Percentiles rank a stretch among this genome's conserved stretches.
These are phyloP conservation scores for Acanthosepion lycidas DNA, from an alignment of 2,888 invertebrate species.

Conservation along the genomic window DNA sequence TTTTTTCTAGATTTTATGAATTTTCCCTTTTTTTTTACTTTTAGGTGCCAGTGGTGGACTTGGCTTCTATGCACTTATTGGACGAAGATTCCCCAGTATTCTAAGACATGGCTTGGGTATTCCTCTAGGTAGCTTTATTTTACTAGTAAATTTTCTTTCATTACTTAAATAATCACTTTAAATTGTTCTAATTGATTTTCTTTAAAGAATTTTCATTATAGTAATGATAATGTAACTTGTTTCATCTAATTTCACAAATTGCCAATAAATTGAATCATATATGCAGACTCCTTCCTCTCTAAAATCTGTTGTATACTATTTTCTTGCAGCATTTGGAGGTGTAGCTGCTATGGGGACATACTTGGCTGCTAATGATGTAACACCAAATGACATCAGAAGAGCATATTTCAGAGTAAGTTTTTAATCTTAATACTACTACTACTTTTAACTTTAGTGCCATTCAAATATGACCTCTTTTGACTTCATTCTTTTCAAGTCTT, in stretches of 20 bases:
- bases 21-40: not conserved
- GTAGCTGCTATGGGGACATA: conserved; percentile 38
- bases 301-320: not conserved
- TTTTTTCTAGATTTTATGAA: not conserved
- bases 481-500: too few relatives aligned
- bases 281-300: not conserved
- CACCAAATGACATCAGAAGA: conserved; percentile 35
- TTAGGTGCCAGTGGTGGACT: conserved; percentile 46
- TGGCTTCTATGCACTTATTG: conserved; percentile 39
- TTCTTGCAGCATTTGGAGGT: conserved; percentile 36
- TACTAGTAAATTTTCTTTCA: not conserved
- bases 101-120: conserved; percentile 41
- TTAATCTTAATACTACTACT: not conserved
- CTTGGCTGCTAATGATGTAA: conserved; percentile 33
- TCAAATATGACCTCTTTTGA: too few relatives aligned
- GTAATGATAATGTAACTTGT: too few relatives aligned
- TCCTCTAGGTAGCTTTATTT: conserved; percentile 33
- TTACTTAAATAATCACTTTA: not conserved
- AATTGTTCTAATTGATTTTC: too few relatives aligned
- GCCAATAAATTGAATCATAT: too few relatives aligned
- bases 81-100: conserved; percentile 38
- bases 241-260: not conserved
- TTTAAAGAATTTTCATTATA: too few relatives aligned
- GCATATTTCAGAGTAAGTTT: conserved; percentile 38
- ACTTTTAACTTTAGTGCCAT: not conserved